These are phyloP conservation scores for Oryzias javanicus DNA, from an alignment of 2,113 vertebrate species.

Conservation along the genomic window DNA sequence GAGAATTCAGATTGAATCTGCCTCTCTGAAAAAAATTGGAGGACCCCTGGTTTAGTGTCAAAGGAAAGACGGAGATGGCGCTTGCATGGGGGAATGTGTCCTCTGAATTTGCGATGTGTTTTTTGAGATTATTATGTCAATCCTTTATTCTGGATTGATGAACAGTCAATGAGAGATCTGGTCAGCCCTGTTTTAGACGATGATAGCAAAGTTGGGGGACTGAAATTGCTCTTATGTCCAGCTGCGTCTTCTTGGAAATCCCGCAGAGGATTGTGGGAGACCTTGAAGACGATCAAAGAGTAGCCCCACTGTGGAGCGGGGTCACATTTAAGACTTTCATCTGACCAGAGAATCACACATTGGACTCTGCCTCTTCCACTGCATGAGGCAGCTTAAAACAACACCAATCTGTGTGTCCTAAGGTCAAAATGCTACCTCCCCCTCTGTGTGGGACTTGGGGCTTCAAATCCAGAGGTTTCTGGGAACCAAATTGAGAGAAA, in stretches of 20 bases:
- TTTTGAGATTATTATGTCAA: too few species aligned
- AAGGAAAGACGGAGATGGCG: constrained; percentile 21
- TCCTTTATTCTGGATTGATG: constrained; percentile 46
- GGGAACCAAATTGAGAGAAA: constrained; percentile 24
- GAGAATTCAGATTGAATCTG: too few species aligned
- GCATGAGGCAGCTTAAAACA: constrained; percentile 3
- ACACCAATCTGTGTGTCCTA: constrained; percentile 29
- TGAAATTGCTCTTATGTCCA: constrained; percentile 22
- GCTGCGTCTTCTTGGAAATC: constrained; percentile 31
- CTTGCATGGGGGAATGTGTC: constrained; percentile 52
- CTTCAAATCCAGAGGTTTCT: constrained; percentile 43
- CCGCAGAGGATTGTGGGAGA: constrained; percentile 24
- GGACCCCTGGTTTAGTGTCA: constrained; percentile 2
- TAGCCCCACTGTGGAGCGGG: constrained; percentile 38
- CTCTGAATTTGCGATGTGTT: constrained; percentile 40
- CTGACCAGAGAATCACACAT: constrained; percentile 31
- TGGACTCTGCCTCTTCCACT: constrained; percentile 5
- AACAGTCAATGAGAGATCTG: constrained; percentile 14
- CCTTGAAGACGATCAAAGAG: constrained; percentile 57
- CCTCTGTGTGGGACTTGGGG: constrained; percentile 42
- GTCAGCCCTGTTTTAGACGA: constrained; percentile 5
- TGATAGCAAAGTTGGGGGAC: constrained; percentile 11
- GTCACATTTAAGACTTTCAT: constrained; percentile 57
- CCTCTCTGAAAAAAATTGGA: too few species aligned
- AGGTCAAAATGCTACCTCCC: constrained; percentile 31